A percentile compares a stretch with the other conserved stretches of the same genome.
Conservation (phyloP, 1,140 invertebrate genomes). For the Portunus trituberculatus region DNA sequence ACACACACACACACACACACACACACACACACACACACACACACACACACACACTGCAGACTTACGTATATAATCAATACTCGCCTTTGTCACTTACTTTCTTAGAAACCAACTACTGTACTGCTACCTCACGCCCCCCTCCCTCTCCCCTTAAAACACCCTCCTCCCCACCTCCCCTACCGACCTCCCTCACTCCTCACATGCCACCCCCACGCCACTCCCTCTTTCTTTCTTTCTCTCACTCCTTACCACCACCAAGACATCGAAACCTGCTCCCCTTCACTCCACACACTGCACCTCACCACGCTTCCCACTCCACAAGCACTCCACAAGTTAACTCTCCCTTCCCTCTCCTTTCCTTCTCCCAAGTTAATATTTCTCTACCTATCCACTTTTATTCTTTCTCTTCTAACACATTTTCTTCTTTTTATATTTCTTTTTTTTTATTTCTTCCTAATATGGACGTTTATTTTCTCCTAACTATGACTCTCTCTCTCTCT, state of each 20-base stretch:
- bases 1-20: too few species aligned
- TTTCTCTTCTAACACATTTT: too few species aligned
- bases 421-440: too few species aligned
- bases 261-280: background rate
- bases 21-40: too few species aligned
- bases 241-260: background rate
- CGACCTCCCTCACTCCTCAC: background rate
- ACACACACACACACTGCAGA: conserved; percentile 9
- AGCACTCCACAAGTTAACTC: background rate
- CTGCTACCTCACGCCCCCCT: background rate
- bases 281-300: background rate
- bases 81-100: background rate
- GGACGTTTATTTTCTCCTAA: too few species aligned
- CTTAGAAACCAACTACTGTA: background rate
- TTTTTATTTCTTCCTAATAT: too few species aligned
- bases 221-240: background rate
- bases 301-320: background rate
- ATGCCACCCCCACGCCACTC: background rate
- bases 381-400: background rate
- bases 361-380: background rate
- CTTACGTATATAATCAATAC: background rate
- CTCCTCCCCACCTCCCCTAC: background rate
- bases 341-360: background rate
- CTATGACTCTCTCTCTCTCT: too few species aligned
- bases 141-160: background rate